Base-by-base conservation (phyloP, 2,797 vertebrate species). In the Myoxocephalus aenaeus region DNA sequence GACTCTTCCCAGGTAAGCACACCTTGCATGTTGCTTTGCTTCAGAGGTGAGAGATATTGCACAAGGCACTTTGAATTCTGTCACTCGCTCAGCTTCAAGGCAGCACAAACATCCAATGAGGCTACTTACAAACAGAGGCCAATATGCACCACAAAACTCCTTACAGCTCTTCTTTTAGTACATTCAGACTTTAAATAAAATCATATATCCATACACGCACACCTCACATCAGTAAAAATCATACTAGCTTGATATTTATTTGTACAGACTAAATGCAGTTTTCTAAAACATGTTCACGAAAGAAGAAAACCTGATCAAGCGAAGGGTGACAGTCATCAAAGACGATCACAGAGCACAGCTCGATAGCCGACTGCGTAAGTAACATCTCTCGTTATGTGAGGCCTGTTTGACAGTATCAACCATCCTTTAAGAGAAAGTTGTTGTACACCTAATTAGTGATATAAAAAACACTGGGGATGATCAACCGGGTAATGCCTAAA, bases 51-150 rank as follows among this genome's bases (percentile, higher is more conserved):
- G 90, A 92, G 92, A 93, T 80, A 86, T 78, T 93, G 93, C 94
- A 94, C 94, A 96, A 96, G 95, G 95, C 95, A 96, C 95, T 96
- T 95, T 86, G 79, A 92, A 85, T 91, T 91, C 89, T 90, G 90
- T 90, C 86, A 65, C 88, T 85, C 89, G 90, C 87, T 82, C 88
- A 90, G 87, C 84, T 80, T 82, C 64, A 54, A 84, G 88, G 91
- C 91, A 91, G 88, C 90, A 90, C 87, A 83, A 84, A 90, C 90
- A 91, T 92, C 67, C 82, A 91, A 87, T 66, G 79, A 90, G 88
- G 85, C 81, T 83, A 81, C 83, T 83, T 80, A 80, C 77, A 89
- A 82, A 89, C 84, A 83, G 72, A 87, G 71, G 86, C 83, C 74
- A 78, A 75, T 73, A 77, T 74, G 76, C 89, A 89, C 82, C 85